phyloP scores from a whole-genome alignment of 1,140 invertebrate species.

The Eubasilissa regina region DNA sequence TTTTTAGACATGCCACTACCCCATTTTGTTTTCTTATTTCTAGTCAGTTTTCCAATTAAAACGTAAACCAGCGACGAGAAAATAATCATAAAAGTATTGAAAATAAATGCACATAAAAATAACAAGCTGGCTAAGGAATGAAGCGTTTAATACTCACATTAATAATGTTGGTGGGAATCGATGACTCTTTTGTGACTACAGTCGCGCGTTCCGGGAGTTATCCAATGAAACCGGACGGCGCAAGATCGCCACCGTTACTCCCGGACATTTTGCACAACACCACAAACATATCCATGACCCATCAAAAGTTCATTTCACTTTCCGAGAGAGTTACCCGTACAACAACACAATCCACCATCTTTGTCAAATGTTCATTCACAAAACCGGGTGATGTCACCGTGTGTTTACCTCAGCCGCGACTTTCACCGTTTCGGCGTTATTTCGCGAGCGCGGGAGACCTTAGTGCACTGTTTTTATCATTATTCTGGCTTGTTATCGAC shows the following conservation, averaged over 20 bases:
- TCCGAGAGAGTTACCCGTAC: background rate
- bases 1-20: conserved; percentile 32
- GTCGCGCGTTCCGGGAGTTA: background rate
- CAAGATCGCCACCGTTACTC: background rate
- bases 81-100: background rate
- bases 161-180: background rate
- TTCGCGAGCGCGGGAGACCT: background rate
- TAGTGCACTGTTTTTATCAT: conserved; percentile 6
- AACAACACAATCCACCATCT: conserved; percentile 40
- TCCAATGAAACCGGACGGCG: background rate
- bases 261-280: background rate
- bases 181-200: background rate
- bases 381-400: conserved; percentile 19
- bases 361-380: conserved; percentile 43
- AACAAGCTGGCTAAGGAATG: background rate
- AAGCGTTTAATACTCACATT: conserved; percentile 8
- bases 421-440: background rate
- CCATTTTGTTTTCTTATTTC: conserved; percentile 45
- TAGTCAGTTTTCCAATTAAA: background rate
- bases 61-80: background rate
- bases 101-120: background rate
- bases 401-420: background rate
- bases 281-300: conserved; percentile 1
- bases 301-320: conserved; percentile 13
- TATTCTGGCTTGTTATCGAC: conserved; percentile 1